A percentile compares a stretch with the other conserved stretches of the same genome.
Conservation (phyloP, 1,140 invertebrate species). For the Pogonognathellus flavescens region DNA sequence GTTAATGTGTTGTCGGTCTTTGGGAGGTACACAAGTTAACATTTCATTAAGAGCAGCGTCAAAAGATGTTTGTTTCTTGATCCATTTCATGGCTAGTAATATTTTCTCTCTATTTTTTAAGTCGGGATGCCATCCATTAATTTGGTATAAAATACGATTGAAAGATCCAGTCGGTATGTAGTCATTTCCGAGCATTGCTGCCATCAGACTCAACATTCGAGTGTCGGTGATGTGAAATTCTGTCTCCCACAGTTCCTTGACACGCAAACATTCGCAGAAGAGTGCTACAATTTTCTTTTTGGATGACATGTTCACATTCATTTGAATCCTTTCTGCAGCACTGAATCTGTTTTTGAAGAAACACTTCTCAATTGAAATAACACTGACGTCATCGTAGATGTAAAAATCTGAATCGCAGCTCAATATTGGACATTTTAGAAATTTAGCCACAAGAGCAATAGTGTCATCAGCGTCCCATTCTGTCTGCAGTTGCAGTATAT, state of each 20-base stretch:
- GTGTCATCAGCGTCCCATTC: conserved; percentile 73
- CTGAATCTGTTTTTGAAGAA: conserved; percentile 62
- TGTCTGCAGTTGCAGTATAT: conserved; percentile 70
- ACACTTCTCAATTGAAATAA: conserved; percentile 71
- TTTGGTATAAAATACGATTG: not conserved
- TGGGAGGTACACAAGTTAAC: conserved; percentile 21
- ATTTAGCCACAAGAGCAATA: conserved; percentile 71
- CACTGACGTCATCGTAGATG: conserved; percentile 70
- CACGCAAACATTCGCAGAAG: not conserved
- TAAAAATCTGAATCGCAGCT: conserved; percentile 74
- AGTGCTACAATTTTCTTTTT: conserved; percentile 31
- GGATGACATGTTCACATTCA: not conserved
- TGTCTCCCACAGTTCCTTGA: conserved; percentile 48
- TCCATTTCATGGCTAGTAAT: conserved; percentile 50
- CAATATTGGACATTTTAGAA: conserved; percentile 72
- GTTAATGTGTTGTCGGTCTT: not conserved
- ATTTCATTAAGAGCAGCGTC: conserved; percentile 44
- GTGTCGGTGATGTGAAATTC: conserved; percentile 57
- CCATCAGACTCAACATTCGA: conserved; percentile 55
- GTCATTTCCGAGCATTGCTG: conserved; percentile 64
- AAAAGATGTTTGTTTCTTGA: conserved; percentile 54
- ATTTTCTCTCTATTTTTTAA: conserved; percentile 36
- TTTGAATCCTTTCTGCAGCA: conserved; percentile 11
- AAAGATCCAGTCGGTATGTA: not conserved
- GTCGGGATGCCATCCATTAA: not conserved